Evolutionary conservation across 2,113 vertebrate genomes (phyloP).

Genomic region (Nannospalax galili): DNA sequence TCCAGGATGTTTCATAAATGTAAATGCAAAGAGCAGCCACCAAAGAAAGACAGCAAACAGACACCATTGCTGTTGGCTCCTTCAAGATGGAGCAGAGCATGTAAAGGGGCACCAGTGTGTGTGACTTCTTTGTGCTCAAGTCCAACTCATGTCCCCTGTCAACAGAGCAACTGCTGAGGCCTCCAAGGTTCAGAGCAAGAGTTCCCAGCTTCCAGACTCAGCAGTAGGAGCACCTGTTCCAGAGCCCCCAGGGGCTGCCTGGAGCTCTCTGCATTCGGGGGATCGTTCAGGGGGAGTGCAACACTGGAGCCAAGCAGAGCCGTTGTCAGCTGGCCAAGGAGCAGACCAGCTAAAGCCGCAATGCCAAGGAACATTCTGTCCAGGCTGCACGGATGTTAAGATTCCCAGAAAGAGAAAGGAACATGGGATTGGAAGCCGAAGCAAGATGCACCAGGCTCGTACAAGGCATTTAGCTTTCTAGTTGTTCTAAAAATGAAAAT

Average conservation of each 20-base stretch:
- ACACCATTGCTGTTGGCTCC: not conserved
- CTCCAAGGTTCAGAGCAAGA: not conserved
- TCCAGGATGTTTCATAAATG: not conserved
- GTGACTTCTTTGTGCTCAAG: not conserved
- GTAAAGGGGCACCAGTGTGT: not conserved
- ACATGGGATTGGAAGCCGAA: conserved; percentile 79
- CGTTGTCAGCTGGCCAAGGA: conserved; percentile 39
- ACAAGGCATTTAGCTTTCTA: conserved; percentile 87
- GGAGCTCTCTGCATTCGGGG: not conserved
- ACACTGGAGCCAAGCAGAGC: not conserved
- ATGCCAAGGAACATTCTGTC: conserved; percentile 78
- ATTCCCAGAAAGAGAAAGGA: conserved; percentile 78
- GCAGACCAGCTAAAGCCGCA: conserved; percentile 56
- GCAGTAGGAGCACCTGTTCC: not conserved
- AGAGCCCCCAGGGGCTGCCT: not conserved
- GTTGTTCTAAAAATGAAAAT: conserved; percentile 91
- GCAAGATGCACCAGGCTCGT: conserved; percentile 83
- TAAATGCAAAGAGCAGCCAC: not conserved
- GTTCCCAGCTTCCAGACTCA: not conserved
- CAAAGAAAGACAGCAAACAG: not conserved
- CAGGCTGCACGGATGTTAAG: conserved; percentile 74
- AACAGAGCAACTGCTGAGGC: not conserved
- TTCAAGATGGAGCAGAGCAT: not conserved
- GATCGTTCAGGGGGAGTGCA: not conserved
- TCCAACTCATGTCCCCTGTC: not conserved